Percentiles rank a stretch among this genome's conserved stretches.
These are phyloP conservation scores for Hemibagrus wyckioides DNA, from an alignment of 2,113 vertebrate genomes.

Conservation along the genomic window DNA sequence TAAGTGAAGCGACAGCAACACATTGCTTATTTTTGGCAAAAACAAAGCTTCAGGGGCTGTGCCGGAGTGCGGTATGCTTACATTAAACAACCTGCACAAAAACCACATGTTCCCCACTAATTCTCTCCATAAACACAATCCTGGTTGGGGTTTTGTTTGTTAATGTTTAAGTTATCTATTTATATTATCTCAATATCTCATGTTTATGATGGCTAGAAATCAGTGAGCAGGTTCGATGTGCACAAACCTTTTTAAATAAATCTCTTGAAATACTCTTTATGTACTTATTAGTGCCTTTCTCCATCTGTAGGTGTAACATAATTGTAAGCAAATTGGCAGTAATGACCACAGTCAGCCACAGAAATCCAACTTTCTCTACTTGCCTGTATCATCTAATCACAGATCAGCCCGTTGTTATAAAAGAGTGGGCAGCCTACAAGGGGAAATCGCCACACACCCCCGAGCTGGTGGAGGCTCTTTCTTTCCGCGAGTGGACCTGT, in stretches of 20 bases:
- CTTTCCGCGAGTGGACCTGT: constrained; percentile 96
- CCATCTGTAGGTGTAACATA: neutral
- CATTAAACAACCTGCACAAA: neutral
- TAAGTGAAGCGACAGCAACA: neutral
- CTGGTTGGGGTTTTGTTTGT: too few relatives aligned
- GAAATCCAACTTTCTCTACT: neutral
- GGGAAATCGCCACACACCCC: constrained; percentile 94
- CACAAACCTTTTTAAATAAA: neutral
- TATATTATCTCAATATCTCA: too few relatives aligned
- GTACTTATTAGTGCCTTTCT: neutral
- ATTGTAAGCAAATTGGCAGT: neutral
- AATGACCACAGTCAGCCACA: neutral
- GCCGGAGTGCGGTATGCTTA: neutral
- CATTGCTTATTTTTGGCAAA: neutral
- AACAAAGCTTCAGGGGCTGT: neutral
- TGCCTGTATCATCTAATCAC: constrained; percentile 30
- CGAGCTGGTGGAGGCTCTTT: constrained; percentile 91
- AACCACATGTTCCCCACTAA: neutral
- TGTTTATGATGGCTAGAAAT: neutral
- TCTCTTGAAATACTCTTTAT: neutral
- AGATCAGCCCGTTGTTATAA: constrained; percentile 90
- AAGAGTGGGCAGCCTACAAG: constrained; percentile 97
- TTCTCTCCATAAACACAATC: too few relatives aligned
- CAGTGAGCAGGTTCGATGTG: neutral
- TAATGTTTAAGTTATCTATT: too few relatives aligned